Percentiles rank a stretch among this genome's conserved stretches.
These are phyloP conservation scores for Goniozus legneri DNA, from an alignment of 1,140 invertebrate species.

Conservation along the genomic window DNA sequence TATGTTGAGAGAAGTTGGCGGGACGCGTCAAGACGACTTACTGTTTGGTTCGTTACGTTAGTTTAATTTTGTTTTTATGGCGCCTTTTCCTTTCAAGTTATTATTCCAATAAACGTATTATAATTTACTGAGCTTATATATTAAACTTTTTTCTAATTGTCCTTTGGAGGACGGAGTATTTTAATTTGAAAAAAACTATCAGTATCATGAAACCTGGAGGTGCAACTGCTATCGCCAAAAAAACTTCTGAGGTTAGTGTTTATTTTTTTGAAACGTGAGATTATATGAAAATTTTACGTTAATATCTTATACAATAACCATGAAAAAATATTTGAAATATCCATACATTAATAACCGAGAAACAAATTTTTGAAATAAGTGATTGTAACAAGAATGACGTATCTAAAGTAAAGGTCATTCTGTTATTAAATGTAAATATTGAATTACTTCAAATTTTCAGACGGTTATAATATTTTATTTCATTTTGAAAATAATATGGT, in stretches of 20 bases:
- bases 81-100: too few species aligned
- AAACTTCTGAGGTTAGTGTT: constrained; percentile 36
- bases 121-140: too few species aligned
- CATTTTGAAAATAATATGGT: too few species aligned
- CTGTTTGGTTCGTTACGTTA: too few species aligned
- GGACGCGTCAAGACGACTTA: too few species aligned
- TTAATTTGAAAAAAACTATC: background rate
- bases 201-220: constrained; percentile 41
- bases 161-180: background rate
- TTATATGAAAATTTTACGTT: background rate
- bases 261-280: background rate
- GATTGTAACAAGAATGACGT: background rate
- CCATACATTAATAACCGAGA: too few species aligned
- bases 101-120: too few species aligned
- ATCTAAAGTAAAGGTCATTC: background rate
- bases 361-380: too few species aligned
- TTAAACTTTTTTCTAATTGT: background rate
- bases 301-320: background rate
- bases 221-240: constrained; percentile 32
- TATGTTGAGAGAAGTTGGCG: too few species aligned
- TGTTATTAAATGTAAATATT: background rate
- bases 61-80: too few species aligned
- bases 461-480: background rate
- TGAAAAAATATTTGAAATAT: background rate
- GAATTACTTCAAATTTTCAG: background rate